Evolutionary conservation across 2,888 invertebrate species (phyloP).

Genomic region (Polyommatus icarus): DNA sequence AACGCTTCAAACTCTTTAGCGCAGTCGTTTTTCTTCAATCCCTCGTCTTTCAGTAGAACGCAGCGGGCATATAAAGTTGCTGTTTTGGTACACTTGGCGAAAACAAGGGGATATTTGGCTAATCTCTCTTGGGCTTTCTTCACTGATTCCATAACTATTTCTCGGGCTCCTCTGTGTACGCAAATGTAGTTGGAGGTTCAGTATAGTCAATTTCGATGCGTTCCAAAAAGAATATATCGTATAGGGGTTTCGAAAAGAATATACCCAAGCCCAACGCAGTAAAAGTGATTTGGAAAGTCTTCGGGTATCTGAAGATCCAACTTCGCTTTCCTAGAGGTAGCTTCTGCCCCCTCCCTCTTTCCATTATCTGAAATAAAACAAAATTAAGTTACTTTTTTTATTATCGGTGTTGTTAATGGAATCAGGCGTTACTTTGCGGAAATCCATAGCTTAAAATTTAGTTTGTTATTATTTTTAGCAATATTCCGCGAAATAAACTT

Average conservation of each 20-base stretch:
- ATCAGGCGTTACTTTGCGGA: too few relatives aligned
- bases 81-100: conserved; percentile 86
- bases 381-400: too few relatives aligned
- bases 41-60: conserved; percentile 86
- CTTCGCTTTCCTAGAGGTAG: conserved; percentile 77
- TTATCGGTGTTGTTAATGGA: too few relatives aligned
- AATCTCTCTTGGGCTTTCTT: conserved; percentile 86
- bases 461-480: too few relatives aligned
- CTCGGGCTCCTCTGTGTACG: conserved; percentile 35
- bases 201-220: conserved; percentile 50
- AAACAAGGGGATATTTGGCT: conserved; percentile 86
- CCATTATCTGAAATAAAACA: conserved; percentile 59
- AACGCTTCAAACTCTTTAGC: conserved; percentile 88
- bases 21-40: conserved; percentile 87
- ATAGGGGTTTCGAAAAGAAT: conserved; percentile 86
- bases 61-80: conserved; percentile 89
- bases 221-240: conserved; percentile 81
- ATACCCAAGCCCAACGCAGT: conserved; percentile 74
- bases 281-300: conserved; percentile 77
- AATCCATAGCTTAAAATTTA: too few relatives aligned
- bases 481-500: too few relatives aligned
- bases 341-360: conserved; percentile 57
- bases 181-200: conserved; percentile 58
- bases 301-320: conserved; percentile 83
- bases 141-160: conserved; percentile 87